Evolutionary conservation across 1,140 invertebrate genomes (phyloP), one percentile per base, ranked within the genome.

Genomic region (Drosophila lacteicornis): DNA sequence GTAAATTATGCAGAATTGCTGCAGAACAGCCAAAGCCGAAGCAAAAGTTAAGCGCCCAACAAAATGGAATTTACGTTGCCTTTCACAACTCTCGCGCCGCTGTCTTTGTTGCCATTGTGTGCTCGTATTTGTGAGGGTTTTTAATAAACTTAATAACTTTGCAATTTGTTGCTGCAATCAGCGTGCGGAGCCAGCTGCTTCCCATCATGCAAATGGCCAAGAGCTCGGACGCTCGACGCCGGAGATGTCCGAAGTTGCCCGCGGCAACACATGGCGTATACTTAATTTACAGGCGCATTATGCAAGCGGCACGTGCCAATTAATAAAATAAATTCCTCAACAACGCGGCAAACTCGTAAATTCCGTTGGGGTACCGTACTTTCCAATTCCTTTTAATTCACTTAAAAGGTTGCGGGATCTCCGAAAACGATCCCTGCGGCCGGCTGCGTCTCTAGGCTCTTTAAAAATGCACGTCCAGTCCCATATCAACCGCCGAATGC

Each of bases 111-210:
- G 65, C 59, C 49, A 9, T 46, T 77, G 65, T 51, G 27, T 47
- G 53, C 11, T 2, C 9, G 9, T 74, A 75, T 60, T 40, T 60
- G 27, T 46, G 33, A 22, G 65, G 75, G 57, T 80, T 87, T 88
- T 88, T 88, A 83, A 84, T 84, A 86, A 87, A 87, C 83, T 83
- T 88, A 88, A 90, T 88, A 90, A 90, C 80, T 84, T 88, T 81
- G 81, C 80, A 90, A 84, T 88, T 88, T 88, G 85, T 81, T 84
- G 84, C 66, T 80, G 84, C 84, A 87, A 87, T 88, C 84, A 88
- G 85, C 17, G 74, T 42, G 40, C n/a, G 33, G n/a, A 15, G 62
- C 73, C 75, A 69, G 63, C 50, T 60, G 62, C 50, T 65, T 33
- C 46, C 58, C 58, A 38, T 62, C 75, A 78, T 78, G 66, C 57